These are phyloP conservation scores for Fabriciana adippe DNA, from an alignment of 2,888 invertebrate species.

Conservation along the genomic window DNA sequence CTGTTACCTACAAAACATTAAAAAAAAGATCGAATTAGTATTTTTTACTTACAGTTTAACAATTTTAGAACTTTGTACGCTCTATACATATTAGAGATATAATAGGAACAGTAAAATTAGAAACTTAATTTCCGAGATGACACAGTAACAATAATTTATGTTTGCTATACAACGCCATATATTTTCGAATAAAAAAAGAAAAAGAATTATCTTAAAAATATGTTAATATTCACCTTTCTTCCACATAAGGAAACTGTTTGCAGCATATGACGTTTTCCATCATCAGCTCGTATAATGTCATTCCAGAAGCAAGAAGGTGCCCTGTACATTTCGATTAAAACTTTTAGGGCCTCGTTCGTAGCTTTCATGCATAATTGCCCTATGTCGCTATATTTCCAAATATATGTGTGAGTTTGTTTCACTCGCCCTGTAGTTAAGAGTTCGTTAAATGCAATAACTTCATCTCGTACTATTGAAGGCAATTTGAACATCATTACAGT, in stretches of 20 bases:
- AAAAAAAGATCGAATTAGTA: background rate
- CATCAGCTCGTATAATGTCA: constrained; percentile 82
- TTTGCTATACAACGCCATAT: too few relatives aligned
- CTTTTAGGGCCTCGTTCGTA: constrained; percentile 59
- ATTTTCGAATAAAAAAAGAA: background rate
- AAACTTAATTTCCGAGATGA: too few relatives aligned
- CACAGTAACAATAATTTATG: too few relatives aligned
- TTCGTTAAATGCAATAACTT: constrained; percentile 62
- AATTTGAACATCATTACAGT: constrained; percentile 54
- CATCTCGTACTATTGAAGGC: constrained; percentile 61
- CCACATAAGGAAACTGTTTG: constrained; percentile 87
- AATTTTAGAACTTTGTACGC: background rate
- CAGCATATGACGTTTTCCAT: constrained; percentile 78
- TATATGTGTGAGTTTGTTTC: constrained; percentile 59
- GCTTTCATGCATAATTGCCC: constrained; percentile 66
- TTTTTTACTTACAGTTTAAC: background rate
- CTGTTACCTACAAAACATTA: constrained; percentile 73
- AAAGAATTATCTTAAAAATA: background rate
- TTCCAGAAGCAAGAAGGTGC: constrained; percentile 72
- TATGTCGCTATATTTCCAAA: constrained; percentile 73
- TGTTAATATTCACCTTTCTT: constrained; percentile 75
- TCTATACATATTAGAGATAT: background rate
- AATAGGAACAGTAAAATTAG: background rate
- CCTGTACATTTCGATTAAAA: constrained; percentile 59
- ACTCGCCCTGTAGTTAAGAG: constrained; percentile 61